A percentile compares a stretch with the other conserved stretches of the same genome.
Conservation (phyloP, 2,797 vertebrate species). For the Rhynchonycteris naso region DNA sequence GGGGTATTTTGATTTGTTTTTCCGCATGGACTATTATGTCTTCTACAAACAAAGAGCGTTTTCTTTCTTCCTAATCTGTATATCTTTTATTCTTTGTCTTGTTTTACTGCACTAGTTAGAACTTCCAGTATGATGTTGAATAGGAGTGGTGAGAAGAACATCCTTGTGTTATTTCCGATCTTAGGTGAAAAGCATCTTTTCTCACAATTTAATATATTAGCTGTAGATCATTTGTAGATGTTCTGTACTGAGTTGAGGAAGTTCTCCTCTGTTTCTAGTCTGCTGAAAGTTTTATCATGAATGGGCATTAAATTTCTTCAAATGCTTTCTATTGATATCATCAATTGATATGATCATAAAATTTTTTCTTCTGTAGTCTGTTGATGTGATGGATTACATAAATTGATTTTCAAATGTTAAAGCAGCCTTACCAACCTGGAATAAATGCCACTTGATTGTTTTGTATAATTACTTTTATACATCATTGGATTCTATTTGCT, state of each 20-base stretch:
- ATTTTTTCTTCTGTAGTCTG: neutral
- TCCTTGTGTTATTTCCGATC: neutral
- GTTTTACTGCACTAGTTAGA: neutral
- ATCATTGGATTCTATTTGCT: neutral
- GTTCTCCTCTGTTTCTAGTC: neutral
- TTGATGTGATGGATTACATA: neutral
- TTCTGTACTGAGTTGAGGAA: neutral
- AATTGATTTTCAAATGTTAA: neutral
- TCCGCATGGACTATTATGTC: neutral
- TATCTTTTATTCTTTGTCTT: neutral
- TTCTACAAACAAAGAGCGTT: too few species aligned
- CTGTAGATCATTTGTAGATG: neutral
- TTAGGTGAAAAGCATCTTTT: neutral
- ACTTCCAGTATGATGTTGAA: neutral
- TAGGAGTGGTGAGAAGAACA: neutral
- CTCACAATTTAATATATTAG: neutral
- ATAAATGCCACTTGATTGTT: neutral
- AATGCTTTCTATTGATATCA: too few species aligned
- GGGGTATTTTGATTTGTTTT: neutral
- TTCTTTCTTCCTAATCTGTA: too few species aligned
- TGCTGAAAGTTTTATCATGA: neutral
- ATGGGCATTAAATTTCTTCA: too few species aligned
- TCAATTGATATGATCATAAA: too few species aligned
- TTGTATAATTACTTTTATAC: neutral
- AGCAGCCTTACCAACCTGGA: too few species aligned